Conservation (phyloP, 2,888 invertebrate species). For the Bugula neritina region DNA sequence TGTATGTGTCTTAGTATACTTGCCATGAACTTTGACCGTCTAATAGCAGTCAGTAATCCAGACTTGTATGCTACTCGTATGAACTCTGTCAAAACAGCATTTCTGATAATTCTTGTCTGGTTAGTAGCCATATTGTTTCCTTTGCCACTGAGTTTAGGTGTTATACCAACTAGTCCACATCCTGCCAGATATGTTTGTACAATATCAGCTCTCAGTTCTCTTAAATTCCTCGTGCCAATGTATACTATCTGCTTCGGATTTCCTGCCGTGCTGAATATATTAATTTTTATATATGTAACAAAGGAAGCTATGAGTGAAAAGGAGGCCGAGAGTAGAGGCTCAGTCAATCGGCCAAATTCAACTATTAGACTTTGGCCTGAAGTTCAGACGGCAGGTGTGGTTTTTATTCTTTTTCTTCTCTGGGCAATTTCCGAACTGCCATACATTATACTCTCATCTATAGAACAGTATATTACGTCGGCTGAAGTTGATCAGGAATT, state of each 20-base stretch:
- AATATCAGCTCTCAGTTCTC: constrained; percentile 35
- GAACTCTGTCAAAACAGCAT: constrained; percentile 33
- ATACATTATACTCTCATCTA: constrained; percentile 33
- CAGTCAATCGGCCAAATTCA: constrained; percentile 34
- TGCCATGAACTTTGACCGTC: constrained; percentile 38
- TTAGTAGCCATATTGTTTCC: constrained; percentile 40
- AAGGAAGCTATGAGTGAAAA: constrained; percentile 34
- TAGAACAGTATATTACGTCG: constrained; percentile 30
- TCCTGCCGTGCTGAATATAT: constrained; percentile 36
- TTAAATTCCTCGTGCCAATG: constrained; percentile 35
- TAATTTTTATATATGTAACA: constrained; percentile 37
- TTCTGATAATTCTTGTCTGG: constrained; percentile 40
- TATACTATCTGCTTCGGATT: constrained; percentile 37
- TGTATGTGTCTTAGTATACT: constrained; percentile 36
- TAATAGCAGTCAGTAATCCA: constrained; percentile 37
- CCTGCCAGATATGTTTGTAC: constrained; percentile 39
- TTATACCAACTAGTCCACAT: constrained; percentile 35
- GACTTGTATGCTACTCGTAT: constrained; percentile 35
- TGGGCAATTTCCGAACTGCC: constrained; percentile 43
- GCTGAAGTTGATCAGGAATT: constrained; percentile 29
- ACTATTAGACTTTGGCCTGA: constrained; percentile 35
- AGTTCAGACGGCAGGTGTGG: constrained; percentile 35
- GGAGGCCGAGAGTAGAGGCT: constrained; percentile 32
- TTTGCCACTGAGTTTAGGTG: constrained; percentile 37
- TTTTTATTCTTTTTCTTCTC: constrained; percentile 35